Evolutionary conservation across 2,113 vertebrate species (phyloP).

Genomic region (Mellivora capensis): DNA sequence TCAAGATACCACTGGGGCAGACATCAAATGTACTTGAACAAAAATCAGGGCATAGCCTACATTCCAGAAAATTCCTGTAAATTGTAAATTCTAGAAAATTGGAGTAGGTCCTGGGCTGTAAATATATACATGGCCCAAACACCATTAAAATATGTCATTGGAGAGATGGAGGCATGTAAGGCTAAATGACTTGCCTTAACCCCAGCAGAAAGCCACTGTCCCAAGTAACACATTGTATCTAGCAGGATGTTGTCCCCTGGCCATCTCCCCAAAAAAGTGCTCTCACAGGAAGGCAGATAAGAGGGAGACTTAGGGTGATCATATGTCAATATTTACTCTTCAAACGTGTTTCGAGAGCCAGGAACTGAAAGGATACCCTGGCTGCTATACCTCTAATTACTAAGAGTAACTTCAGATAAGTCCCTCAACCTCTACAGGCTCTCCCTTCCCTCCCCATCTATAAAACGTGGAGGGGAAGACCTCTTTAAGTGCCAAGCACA

Average conservation of each 20-base stretch:
- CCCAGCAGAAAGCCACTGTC: not conserved
- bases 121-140: not conserved
- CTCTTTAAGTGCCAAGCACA: not conserved
- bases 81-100: not conserved
- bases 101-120: not conserved
- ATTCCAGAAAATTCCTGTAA: not conserved
- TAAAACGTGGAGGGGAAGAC: not conserved
- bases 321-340: not conserved
- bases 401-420: not conserved
- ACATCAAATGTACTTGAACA: not conserved
- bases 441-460: not conserved
- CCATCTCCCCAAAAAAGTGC: not conserved
- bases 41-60: not conserved
- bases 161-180: not conserved
- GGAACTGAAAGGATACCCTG: not conserved
- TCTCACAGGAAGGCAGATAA: not conserved
- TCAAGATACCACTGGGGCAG: not conserved
- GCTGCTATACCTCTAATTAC: not conserved
- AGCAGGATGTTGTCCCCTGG: not conserved
- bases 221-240: not conserved
- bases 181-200: not conserved
- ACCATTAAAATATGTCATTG: not conserved
- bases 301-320: not conserved
- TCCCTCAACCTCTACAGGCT: not conserved
- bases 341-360: not conserved